Evolutionary conservation across 2,888 invertebrate species (phyloP), one percentile per base, ranked within the genome.

Genomic region (Priocnemis perturbator): DNA sequence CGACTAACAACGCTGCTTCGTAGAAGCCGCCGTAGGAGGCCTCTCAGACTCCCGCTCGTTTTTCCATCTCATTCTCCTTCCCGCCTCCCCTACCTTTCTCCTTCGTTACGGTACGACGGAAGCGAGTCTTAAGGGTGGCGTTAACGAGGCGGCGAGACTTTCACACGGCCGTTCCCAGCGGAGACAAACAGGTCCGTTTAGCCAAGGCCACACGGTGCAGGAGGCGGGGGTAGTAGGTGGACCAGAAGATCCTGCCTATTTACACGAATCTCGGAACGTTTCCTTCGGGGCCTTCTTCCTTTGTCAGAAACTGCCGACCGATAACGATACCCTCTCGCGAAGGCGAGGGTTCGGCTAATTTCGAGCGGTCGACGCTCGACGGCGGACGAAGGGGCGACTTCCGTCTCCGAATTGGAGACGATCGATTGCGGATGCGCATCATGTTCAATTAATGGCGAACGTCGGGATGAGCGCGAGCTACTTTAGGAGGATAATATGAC

Each of bases 101-200:
- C 11, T 37, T 37, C 37, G 37, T 37, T 37, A 37, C 37, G 37
- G 37, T 37, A 11, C 37, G 37, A 20, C 57, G 30, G 57, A n/a
- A 17, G 37, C 61, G 47, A 65, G 69, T 55, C 70, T 72, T 69
- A 75, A 74, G 79, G 76, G 79, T 79, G 78, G 77, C 79, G 84
- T 81, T 84, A 84, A 84, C 83, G 79, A 84, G 82, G 71, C 84
- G 79, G 73, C 81, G 77, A 81, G 79, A 84, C 82, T 82, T 84
- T 84, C 84, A 80, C 84, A 83, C 84, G 82, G 68, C 73, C 74
- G 73, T 67, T 73, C 73, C 50, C 70, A 73, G 64, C 76, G 72
- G 78, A 69, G 74, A 73, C 76, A 74, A 78, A 78, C 78, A 76
- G 74, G 76, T 69, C 74, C 73, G 69, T 67, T 73, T 69, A 69